A percentile compares a stretch with the other conserved stretches of the same genome.
Evolutionary conservation across 2,797 vertebrate species (phyloP).

Genomic region (Chelmon rostratus): DNA sequence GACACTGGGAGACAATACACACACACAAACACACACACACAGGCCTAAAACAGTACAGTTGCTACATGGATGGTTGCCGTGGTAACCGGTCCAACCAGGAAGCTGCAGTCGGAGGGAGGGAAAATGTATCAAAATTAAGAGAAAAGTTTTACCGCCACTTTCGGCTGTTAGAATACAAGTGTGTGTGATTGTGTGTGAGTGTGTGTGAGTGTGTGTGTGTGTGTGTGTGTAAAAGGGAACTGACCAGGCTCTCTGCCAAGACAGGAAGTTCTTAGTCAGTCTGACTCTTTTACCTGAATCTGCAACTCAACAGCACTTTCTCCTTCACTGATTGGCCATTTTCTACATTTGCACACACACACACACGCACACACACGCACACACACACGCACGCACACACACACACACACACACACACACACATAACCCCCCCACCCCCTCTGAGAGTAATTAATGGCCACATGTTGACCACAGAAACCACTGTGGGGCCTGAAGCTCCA

Average conservation of each 20-base stretch:
- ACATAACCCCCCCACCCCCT: not conserved
- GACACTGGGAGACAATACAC: not conserved
- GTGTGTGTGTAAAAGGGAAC: conserved; percentile 16
- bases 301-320: not conserved
- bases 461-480: conserved; percentile 44
- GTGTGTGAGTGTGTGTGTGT: conserved; percentile 22
- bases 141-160: conserved; percentile 15
- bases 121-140: conserved; percentile 9
- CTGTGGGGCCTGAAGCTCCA: conserved; percentile 12
- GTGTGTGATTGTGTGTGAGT: not conserved
- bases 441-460: conserved; percentile 35
- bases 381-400: conserved; percentile 20
- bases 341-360: not conserved
- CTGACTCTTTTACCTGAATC: conserved; percentile 33
- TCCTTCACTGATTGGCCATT: not conserved
- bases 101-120: conserved; percentile 4
- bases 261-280: conserved; percentile 58
- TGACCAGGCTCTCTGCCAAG: conserved; percentile 46
- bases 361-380: conserved; percentile 19
- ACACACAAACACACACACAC: conserved; percentile 13
- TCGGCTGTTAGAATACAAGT: not conserved
- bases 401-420: conserved; percentile 10
- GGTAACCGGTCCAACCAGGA: conserved; percentile 21
- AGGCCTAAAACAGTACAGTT: conserved; percentile 6
- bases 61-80: conserved; percentile 21